Percentiles rank a stretch among this genome's conserved stretches.
Conservation (phyloP, 2,888 invertebrate genomes). For the Bombylius major region DNA sequence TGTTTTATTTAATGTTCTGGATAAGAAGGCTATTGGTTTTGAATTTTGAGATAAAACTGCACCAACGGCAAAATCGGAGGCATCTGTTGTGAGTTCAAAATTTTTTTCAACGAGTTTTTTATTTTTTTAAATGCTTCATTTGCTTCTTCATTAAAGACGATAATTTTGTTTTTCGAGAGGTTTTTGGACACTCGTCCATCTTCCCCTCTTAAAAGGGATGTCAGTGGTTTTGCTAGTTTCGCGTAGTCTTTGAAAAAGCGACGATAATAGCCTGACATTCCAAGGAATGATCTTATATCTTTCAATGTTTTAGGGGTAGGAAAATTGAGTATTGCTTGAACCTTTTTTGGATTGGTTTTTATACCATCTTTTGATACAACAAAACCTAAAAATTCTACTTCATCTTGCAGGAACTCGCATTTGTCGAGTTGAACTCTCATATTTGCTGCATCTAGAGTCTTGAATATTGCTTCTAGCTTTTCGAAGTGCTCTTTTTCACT, state of each 20-base stretch:
- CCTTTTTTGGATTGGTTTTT: conserved; percentile 19
- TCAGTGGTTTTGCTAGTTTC: conserved; percentile 15
- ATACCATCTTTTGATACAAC: conserved; percentile 18
- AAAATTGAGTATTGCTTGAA: conserved; percentile 14
- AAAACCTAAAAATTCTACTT: conserved; percentile 25
- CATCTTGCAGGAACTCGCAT: conserved; percentile 19
- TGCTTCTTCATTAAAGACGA: conserved; percentile 12
- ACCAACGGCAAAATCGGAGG: conserved; percentile 3
- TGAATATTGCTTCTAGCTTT: conserved; percentile 2
- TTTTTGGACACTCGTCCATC: no score
- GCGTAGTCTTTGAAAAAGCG: conserved; percentile 16
- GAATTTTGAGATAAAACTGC: conserved; percentile 2
- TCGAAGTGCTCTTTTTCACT: conserved; percentile 6
- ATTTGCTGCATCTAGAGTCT: conserved; percentile 7
- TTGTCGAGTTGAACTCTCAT: no score
- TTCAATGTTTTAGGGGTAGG: conserved; percentile 13
- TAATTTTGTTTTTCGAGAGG: no score
- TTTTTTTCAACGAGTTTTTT: neutral
- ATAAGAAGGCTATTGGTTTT: conserved; percentile 8
- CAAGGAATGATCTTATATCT: conserved; percentile 13
- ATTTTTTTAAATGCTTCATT: neutral
- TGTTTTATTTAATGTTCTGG: conserved; percentile 10
- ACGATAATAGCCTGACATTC: conserved; percentile 15
- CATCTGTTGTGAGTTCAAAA: conserved; percentile 8
- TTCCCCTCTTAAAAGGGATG: no score